These are phyloP conservation scores for Hirtodrosophila duncani DNA, from an alignment of 2,888 invertebrate species.

Conservation along the genomic window DNA sequence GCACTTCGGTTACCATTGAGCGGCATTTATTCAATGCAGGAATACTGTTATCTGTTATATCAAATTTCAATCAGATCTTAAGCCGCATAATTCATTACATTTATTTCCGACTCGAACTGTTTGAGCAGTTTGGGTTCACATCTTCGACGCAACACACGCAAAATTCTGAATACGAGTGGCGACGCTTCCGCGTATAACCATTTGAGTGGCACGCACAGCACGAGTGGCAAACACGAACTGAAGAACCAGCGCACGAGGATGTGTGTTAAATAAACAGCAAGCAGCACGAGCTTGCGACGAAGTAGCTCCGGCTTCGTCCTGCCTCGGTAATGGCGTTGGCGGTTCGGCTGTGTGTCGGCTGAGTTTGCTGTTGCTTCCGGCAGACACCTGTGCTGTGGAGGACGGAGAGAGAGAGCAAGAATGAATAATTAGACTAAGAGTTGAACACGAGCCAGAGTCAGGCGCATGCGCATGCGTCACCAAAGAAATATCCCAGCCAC, in stretches of 20 bases:
- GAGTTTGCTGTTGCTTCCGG: no score
- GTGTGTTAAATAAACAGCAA: slow-evolving; percentile 67
- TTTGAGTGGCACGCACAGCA: slow-evolving; percentile 42
- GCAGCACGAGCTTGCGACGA: slow-evolving; percentile 8
- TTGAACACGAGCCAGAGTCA: not conserved
- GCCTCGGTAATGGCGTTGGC: slow-evolving; percentile 4
- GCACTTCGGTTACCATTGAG: slow-evolving; percentile 24
- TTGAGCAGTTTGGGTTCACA: slow-evolving; percentile 36
- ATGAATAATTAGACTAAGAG: slow-evolving; percentile 8
- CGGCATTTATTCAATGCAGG: slow-evolving; percentile 4
- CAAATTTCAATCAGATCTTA: slow-evolving; percentile 9
- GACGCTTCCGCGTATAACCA: not conserved
- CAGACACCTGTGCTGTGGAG: slow-evolving; percentile 36
- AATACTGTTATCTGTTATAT: slow-evolving; percentile 8
- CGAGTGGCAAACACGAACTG: slow-evolving; percentile 66
- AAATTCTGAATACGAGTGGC: not conserved
- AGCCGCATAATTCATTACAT: not conserved
- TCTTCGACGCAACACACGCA: slow-evolving; percentile 2
- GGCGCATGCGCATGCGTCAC: slow-evolving; percentile 53
- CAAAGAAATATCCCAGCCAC: slow-evolving; percentile 36
- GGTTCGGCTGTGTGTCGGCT: slow-evolving; percentile 19
- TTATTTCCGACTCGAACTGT: no score
- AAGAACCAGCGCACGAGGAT: slow-evolving; percentile 47
- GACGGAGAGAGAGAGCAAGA: slow-evolving; percentile 10
- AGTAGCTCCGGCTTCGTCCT: slow-evolving; percentile 16